phyloP scores from a whole-genome alignment of 2,888 invertebrate genomes.

The Pheosia tremula region DNA sequence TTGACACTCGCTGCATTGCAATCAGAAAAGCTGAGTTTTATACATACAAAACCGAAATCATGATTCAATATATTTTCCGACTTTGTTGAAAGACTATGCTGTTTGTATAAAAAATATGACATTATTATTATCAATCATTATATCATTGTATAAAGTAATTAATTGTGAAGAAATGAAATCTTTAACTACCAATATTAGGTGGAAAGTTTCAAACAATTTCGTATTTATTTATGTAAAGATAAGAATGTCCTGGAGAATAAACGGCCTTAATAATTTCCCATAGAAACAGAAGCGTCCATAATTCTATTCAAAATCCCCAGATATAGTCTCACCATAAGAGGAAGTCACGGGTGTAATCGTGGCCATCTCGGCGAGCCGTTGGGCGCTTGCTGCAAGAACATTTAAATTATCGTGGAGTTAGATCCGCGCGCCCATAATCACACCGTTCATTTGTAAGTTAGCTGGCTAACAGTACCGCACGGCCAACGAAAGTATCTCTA shows the following conservation, averaged over 20 bases:
- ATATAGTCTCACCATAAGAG: constrained; percentile 73
- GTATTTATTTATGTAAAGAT: constrained; percentile 7
- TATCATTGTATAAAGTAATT: too few species aligned
- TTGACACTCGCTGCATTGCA: constrained; percentile 10
- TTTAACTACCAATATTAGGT: too few species aligned
- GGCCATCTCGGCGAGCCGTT: constrained; percentile 63
- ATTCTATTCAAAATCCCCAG: constrained; percentile 74
- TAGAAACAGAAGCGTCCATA: constrained; percentile 52
- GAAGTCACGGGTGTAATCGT: constrained; percentile 76
- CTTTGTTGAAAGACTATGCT: too few species aligned
- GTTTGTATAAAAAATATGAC: too few species aligned
- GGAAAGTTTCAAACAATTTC: not conserved
- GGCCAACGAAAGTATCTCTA: constrained; percentile 77
- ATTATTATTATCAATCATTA: too few species aligned
- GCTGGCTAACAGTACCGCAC: constrained; percentile 72
- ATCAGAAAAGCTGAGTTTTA: constrained; percentile 1
- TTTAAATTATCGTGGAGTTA: constrained; percentile 81
- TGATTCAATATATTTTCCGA: not conserved
- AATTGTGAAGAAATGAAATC: too few species aligned
- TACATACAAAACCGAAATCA: too few species aligned
- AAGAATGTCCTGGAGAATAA: constrained; percentile 16
- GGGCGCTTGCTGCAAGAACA: constrained; percentile 74
- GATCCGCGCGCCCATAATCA: constrained; percentile 81
- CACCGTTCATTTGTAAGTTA: constrained; percentile 81
- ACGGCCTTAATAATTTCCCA: constrained; percentile 26